phyloP scores from a whole-genome alignment of 1,140 invertebrate species.

The Leptonema lineaticorne region DNA sequence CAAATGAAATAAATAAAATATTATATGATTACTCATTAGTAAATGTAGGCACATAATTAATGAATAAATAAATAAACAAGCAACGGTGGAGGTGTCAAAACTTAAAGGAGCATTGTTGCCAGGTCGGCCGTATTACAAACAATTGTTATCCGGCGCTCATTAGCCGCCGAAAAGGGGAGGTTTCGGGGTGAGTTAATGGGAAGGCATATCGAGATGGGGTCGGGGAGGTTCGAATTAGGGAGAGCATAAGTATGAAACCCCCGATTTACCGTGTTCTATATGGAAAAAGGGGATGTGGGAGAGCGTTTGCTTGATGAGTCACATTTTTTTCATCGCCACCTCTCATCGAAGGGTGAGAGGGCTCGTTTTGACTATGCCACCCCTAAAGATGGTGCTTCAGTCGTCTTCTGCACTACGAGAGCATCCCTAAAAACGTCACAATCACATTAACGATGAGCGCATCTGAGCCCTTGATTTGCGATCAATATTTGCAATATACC shows the following conservation, averaged over 20 bases:
- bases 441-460: too few relatives aligned
- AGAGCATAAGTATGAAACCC: background rate
- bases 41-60: too few relatives aligned
- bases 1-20: too few relatives aligned
- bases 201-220: too few relatives aligned
- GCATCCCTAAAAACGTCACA: too few relatives aligned
- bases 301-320: slow-evolving; percentile 34
- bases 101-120: slow-evolving; percentile 14
- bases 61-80: too few relatives aligned
- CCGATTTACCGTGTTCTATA: background rate
- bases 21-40: too few relatives aligned
- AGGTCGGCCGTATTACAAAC: slow-evolving; percentile 33
- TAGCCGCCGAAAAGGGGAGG: too few relatives aligned
- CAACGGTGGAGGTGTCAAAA: background rate
- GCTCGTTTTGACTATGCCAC: slow-evolving; percentile 9
- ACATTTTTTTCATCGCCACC: slow-evolving; percentile 36
- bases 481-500: background rate
- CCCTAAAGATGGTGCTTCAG: background rate
- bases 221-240: slow-evolving; percentile 7
- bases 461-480: slow-evolving; percentile 10
- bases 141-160: slow-evolving; percentile 30
- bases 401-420: too few relatives aligned
- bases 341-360: background rate
- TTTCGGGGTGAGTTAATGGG: too few relatives aligned
- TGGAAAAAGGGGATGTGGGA: background rate